Percentiles rank a stretch among this genome's conserved stretches.
phyloP scores from a whole-genome alignment of 2,113 vertebrate genomes.

The Amphilophus citrinellus region DNA sequence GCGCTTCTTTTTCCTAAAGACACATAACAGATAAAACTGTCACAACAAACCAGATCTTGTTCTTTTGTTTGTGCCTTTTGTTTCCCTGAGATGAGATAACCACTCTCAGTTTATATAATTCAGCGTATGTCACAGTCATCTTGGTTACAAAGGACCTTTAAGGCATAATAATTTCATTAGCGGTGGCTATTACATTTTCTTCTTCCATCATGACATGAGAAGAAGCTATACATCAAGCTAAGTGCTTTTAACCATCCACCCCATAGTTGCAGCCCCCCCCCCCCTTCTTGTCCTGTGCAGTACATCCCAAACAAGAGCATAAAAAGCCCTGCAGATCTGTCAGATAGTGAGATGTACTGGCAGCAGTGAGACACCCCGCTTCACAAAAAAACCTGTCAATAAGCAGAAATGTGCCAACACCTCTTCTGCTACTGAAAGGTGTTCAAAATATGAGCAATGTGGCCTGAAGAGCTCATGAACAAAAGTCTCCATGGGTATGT shows the following conservation, averaged over 20 bases:
- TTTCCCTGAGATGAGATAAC: slow-evolving; percentile 52
- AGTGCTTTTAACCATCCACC: slow-evolving; percentile 72
- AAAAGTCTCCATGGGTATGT: slow-evolving; percentile 42
- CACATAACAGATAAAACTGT: slow-evolving; percentile 32
- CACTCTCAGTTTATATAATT: slow-evolving; percentile 55
- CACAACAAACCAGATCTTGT: slow-evolving; percentile 20
- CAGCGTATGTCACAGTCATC: slow-evolving; percentile 58
- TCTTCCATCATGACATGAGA: slow-evolving; percentile 59
- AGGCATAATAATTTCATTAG: slow-evolving; percentile 75
- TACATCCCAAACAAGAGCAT: slow-evolving; percentile 30
- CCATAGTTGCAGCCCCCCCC: slow-evolving; percentile 12
- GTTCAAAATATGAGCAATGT: slow-evolving; percentile 41
- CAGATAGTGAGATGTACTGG: slow-evolving; percentile 27
- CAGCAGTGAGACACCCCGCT: slow-evolving; percentile 30
- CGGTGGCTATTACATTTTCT: slow-evolving; percentile 64
- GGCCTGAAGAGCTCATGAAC: slow-evolving; percentile 37
- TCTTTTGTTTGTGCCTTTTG: slow-evolving; percentile 47
- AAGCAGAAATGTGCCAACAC: slow-evolving; percentile 38
- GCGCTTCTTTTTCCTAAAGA: slow-evolving; percentile 24
- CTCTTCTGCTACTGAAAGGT: slow-evolving; percentile 17
- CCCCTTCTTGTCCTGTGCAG: slow-evolving; percentile 18
- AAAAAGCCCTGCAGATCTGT: slow-evolving; percentile 51
- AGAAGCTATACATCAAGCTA: slow-evolving; percentile 70
- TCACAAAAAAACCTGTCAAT: slow-evolving; percentile 50
- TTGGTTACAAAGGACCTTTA: slow-evolving; percentile 49